These are phyloP conservation scores for Trematomus bernacchii DNA, from an alignment of 2,797 vertebrate genomes.

Conservation along the genomic window DNA sequence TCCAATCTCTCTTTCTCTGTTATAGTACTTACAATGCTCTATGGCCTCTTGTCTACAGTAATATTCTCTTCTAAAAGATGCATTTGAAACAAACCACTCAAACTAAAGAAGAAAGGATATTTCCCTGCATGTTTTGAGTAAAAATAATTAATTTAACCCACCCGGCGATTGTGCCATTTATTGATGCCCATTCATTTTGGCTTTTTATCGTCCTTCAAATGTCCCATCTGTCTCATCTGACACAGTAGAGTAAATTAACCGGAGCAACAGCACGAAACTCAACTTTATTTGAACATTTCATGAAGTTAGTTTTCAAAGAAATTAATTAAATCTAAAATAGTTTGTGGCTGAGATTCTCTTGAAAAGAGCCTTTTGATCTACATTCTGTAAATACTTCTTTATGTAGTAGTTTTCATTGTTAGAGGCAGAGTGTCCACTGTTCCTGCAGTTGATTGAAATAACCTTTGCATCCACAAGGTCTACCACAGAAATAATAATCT, in stretches of 20 bases:
- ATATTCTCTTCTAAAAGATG: background rate
- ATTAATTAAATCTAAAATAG: too few species aligned
- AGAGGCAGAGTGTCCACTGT: background rate
- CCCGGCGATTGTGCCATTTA: background rate
- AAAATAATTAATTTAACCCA: background rate
- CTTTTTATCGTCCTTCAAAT: background rate
- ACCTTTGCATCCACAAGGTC: background rate
- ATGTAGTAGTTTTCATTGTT: background rate
- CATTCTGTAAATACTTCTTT: background rate
- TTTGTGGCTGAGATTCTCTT: background rate
- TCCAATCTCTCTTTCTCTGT: background rate
- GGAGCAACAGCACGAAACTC: background rate
- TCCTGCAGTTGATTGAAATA: background rate
- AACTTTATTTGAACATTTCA: background rate
- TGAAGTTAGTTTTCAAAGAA: too few species aligned
- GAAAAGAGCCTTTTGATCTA: background rate
- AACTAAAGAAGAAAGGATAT: background rate
- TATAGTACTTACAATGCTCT: background rate
- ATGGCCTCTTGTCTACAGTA: background rate
- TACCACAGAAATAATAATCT: background rate
- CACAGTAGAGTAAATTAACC: background rate
- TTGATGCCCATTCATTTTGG: background rate
- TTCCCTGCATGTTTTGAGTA: background rate
- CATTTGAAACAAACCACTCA: too few species aligned
- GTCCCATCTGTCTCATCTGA: constrained; percentile 6